Evolutionary conservation across 2,797 vertebrate species (phyloP), one percentile per base, ranked within the genome.

Genomic region (Manis pentadactyla): DNA sequence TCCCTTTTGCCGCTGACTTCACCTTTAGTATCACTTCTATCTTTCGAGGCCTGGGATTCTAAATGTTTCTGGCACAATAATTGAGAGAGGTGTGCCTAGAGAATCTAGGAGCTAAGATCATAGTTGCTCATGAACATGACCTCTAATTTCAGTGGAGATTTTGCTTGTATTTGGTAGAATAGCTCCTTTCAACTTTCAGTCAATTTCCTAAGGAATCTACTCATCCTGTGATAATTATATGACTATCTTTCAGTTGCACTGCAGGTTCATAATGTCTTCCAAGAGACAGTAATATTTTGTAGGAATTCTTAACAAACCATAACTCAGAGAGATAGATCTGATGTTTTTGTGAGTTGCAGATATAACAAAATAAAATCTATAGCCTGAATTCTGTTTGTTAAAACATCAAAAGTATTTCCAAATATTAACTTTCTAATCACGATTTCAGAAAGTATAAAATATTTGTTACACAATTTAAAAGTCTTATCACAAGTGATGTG

Each of bases 361-460:
- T 71, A 37, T 5, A 73, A 68, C 25, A 17, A 82, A 66, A 73
- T 73, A 42, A 31, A 63, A 63, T 12, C 25, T 49, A 75, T 46
- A 81, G 9, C 14, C 11, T 8, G 88, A 13, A 61, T 85, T 89
- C 14, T 68, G 29, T 59, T 87, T 96, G 12, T 64, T 92, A 92
- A 78, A 89, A 87, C 7, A 90, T 21, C 17, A n/a, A 82, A 29
- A 73, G 9, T n/a, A 73, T 75, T 93, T 95, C 19, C 19, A 87
- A 79, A 89, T 42, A 84, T 55, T 93, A 91, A 90, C 18, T 86
- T 96, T 59, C 63, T 84, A 90, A 55, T 78, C 18, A 59, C 8
- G 25, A 61, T 66, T 94, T 91, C 34, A 88, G 68, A 74, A 64
- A 74, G 4, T 42, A 87, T 81, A 90, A 94, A 93, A 61, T 75